Evolutionary conservation across 2,888 invertebrate genomes (phyloP).

Genomic region (Zygogramma bicolorata): DNA sequence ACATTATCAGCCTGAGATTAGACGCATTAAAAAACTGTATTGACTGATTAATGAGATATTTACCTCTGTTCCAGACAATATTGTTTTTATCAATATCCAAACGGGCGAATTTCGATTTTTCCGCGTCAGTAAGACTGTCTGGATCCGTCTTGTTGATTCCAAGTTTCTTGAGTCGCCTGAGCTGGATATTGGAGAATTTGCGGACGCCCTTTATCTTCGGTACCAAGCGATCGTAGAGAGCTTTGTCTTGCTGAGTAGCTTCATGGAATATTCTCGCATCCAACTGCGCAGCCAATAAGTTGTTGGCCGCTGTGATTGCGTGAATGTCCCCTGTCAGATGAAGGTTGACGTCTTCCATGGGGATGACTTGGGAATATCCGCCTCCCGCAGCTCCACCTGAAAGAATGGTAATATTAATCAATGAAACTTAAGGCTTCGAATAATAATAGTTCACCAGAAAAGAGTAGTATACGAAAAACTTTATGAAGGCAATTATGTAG

Average conservation of each 20-base stretch:
- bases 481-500: too few relatives aligned
- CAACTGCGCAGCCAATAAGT: constrained; percentile 96
- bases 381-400: constrained; percentile 96
- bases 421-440: too few relatives aligned
- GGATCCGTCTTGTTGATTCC: constrained; percentile 91
- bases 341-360: constrained; percentile 99
- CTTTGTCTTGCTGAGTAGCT: constrained; percentile 87
- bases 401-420: not conserved
- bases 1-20: too few relatives aligned
- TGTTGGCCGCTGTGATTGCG: constrained; percentile 98
- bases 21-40: too few relatives aligned
- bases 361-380: constrained; percentile 95
- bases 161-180: constrained; percentile 77
- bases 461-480: too few relatives aligned
- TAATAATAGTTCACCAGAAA: too few relatives aligned
- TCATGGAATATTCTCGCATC: constrained; percentile 98
- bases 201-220: constrained; percentile 84
- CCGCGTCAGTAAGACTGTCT: constrained; percentile 80
- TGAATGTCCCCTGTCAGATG: constrained; percentile 99
- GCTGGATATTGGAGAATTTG: constrained; percentile 88
- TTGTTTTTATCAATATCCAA: constrained; percentile 91
- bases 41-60: constrained; percentile 21
- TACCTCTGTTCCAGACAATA: constrained; percentile 95
- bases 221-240: constrained; percentile 89
- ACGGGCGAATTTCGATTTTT: constrained; percentile 83